Conservation (phyloP, 2,888 invertebrate genomes). For the Cactoblastis cactorum region DNA sequence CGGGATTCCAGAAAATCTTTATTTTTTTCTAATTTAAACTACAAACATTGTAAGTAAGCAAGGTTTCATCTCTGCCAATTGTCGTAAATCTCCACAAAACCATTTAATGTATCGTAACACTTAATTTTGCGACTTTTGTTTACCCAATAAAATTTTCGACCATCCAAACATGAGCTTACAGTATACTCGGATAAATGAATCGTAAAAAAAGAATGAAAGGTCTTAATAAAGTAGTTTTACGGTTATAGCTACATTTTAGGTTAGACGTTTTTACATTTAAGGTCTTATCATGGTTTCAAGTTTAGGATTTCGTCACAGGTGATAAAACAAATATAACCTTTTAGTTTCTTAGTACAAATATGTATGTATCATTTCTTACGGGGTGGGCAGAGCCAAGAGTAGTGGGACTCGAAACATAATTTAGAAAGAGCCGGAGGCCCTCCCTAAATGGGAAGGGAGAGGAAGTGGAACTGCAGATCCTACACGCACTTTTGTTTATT, state of each 20-base stretch:
- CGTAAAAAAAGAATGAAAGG: constrained; percentile 29
- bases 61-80: not conserved
- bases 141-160: constrained; percentile 31
- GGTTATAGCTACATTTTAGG: constrained; percentile 7
- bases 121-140: constrained; percentile 26
- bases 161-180: constrained; percentile 16
- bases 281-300: constrained; percentile 6
- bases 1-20: too few species aligned
- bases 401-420: too few species aligned
- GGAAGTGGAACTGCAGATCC: too few species aligned
- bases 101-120: constrained; percentile 22
- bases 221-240: constrained; percentile 21
- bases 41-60: not conserved
- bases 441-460: too few species aligned
- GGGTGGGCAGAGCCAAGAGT: too few species aligned
- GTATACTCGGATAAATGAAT: constrained; percentile 31
- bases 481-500: too few species aligned
- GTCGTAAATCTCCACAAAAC: constrained; percentile 29
- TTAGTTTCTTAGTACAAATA: not conserved
- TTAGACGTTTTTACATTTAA: constrained; percentile 1
- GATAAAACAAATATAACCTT: not conserved
- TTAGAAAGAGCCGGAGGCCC: too few species aligned
- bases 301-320: not conserved
- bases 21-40: not conserved
- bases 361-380: too few species aligned